Evolutionary conservation across 2,797 vertebrate genomes (phyloP), one percentile per base, ranked within the genome.

Genomic region (Syndactyla subalaris): DNA sequence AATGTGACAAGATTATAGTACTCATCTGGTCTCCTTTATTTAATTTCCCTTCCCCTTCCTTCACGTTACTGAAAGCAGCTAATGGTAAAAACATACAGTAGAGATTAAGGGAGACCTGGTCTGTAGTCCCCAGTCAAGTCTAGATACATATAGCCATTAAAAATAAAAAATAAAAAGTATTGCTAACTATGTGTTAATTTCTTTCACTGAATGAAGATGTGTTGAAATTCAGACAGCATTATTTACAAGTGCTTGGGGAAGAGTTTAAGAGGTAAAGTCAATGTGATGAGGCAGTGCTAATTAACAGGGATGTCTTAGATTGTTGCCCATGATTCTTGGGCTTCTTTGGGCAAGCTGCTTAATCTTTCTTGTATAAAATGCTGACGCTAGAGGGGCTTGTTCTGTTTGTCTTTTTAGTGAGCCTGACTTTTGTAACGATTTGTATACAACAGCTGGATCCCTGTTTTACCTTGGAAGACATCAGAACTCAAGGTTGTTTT

Each of bases 101-200:
- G 19, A 59, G 55, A 48, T 63, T 73, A 27, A 27, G 22, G 18
- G n/a, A 49, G n/a, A 36, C 22, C 6, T 36, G 7, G 55, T 76
- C 41, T 71, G 7, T 19, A 61, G 14, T 41, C 18, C 34, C 16
- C 12, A 54, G 57, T 67, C 39, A 84, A 62, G 52, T 67, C 10
- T 65, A 23, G 41, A 27, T 79, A 12, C 4, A 7, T 29, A 14
- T 46, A 73, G 19, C 14, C 41, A 34, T 68, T 36, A 7, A 59
- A 29, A n/a, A 45, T 38, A 14, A 9, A 3, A 1, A 45, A n/a
- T n/a, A n/a, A 11, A 6, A 5, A 1, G 38, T 20, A 9, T 18
- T 63, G 5, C 65, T 61, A 73, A 65, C 9, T n/a, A 3, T 14
- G 6, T 71, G 12, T 48, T 76, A 26, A 19, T 34, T 73, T 43